These are phyloP conservation scores for Nematopogon swammerdamellus DNA, from an alignment of 2,888 invertebrate genomes.

Conservation along the genomic window DNA sequence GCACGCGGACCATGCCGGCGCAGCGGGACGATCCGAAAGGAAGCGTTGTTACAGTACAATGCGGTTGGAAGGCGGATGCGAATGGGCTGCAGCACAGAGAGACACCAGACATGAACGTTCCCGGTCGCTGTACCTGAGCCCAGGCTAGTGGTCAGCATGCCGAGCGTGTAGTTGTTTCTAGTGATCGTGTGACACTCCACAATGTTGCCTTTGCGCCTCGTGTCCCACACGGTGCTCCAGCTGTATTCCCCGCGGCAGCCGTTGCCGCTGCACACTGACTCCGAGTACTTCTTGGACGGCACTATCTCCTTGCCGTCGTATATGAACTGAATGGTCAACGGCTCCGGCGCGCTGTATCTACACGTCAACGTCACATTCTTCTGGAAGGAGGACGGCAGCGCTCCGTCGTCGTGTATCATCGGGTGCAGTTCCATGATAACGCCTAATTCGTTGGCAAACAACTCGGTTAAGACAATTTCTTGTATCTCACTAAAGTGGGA, in stretches of 20 bases:
- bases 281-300: constrained; percentile 23
- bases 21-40: too few species aligned
- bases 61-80: too few species aligned
- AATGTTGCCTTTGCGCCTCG: constrained; percentile 21
- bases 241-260: constrained; percentile 34
- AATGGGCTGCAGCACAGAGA: neutral
- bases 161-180: constrained; percentile 29
- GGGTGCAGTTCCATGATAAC: constrained; percentile 45
- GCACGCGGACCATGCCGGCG: too few species aligned
- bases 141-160: constrained; percentile 33
- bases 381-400: constrained; percentile 16
- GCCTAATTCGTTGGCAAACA: constrained; percentile 20
- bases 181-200: constrained; percentile 39
- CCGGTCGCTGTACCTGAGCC: constrained; percentile 23
- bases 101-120: too few species aligned
- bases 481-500: too few species aligned
- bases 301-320: constrained; percentile 23
- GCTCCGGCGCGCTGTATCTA: constrained; percentile 40
- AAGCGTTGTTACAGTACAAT: too few species aligned
- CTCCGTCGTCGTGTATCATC: constrained; percentile 23
- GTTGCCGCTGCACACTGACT: constrained; percentile 25
- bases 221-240: constrained; percentile 31
- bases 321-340: constrained; percentile 36
- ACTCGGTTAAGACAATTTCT: too few species aligned
- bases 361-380: constrained; percentile 28